These are phyloP conservation scores for Prunella fulvescens DNA, from an alignment of 2,113 vertebrate species.

Conservation along the genomic window DNA sequence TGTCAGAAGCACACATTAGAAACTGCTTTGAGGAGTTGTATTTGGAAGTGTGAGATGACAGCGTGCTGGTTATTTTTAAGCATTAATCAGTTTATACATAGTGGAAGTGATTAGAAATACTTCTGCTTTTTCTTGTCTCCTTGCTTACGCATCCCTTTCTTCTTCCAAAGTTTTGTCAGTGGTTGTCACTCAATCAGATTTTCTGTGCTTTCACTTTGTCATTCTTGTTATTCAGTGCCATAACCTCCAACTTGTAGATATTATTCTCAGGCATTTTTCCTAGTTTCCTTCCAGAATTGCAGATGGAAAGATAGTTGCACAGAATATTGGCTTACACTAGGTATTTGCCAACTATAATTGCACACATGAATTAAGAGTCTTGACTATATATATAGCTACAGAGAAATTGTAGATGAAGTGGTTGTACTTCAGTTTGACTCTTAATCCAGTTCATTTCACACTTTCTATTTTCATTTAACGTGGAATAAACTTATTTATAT, in stretches of 20 bases:
- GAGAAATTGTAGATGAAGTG: neutral
- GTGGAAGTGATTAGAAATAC: slow-evolving; percentile 21
- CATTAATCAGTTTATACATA: neutral
- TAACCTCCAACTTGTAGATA: neutral
- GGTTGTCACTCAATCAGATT: slow-evolving; percentile 15
- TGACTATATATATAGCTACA: neutral
- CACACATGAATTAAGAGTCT: neutral
- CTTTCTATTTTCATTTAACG: neutral
- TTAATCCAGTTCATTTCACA: neutral
- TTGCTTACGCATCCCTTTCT: neutral
- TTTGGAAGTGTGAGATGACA: slow-evolving; percentile 35
- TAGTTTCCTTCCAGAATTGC: neutral
- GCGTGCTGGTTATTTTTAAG: slow-evolving; percentile 30
- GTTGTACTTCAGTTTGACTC: neutral
- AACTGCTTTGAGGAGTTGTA: neutral
- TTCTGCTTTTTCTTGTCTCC: neutral
- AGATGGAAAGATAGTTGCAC: neutral
- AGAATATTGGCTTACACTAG: neutral
- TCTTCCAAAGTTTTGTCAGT: slow-evolving; percentile 37
- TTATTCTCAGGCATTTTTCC: neutral
- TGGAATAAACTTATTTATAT: neutral
- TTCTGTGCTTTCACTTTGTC: neutral
- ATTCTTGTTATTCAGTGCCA: neutral
- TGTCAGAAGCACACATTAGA: slow-evolving; percentile 17
- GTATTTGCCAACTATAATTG: neutral